These are phyloP conservation scores for Luperina testacea DNA, from an alignment of 2,888 invertebrate genomes.

Conservation along the genomic window DNA sequence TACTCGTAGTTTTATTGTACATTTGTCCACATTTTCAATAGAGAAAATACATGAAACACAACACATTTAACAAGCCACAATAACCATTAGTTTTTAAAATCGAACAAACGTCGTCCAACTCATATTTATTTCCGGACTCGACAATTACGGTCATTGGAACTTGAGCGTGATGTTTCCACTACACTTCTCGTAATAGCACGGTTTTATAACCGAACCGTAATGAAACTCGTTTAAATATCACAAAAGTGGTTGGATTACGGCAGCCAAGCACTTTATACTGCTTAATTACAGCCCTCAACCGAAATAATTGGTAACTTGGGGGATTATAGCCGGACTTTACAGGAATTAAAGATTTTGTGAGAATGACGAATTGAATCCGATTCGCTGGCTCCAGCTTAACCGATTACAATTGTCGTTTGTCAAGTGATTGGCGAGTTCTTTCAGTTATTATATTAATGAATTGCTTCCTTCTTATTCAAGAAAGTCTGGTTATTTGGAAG, in stretches of 20 bases:
- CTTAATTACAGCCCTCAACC: conserved; percentile 88
- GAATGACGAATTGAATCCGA: conserved; percentile 60
- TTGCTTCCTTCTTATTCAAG: conserved; percentile 47
- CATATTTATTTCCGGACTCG: conserved; percentile 78
- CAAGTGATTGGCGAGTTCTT: conserved; percentile 54
- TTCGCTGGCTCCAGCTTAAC: conserved; percentile 42
- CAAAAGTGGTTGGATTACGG: conserved; percentile 89
- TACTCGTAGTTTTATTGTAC: conserved; percentile 2
- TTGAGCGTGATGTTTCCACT: conserved; percentile 87
- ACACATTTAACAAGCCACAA: conserved; percentile 41
- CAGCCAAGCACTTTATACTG: conserved; percentile 86
- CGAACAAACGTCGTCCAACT: conserved; percentile 69
- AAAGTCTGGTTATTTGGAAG: conserved; percentile 24
- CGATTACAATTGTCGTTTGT: conserved; percentile 55
- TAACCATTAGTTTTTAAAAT: conserved; percentile 61
- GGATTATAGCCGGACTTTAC: conserved; percentile 84
- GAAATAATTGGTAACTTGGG: conserved; percentile 88
- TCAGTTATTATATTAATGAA: conserved; percentile 49
- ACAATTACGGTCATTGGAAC: conserved; percentile 86
- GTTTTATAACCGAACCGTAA: conserved; percentile 89
- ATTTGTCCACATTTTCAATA: conserved; percentile 19
- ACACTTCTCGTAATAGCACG: conserved; percentile 87
- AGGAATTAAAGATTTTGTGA: conserved; percentile 76
- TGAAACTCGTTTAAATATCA: conserved; percentile 89
- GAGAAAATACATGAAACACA: conserved; percentile 31